phyloP scores from a whole-genome alignment of 2,797 vertebrate species.

The Hippopotamyrus pictus region DNA sequence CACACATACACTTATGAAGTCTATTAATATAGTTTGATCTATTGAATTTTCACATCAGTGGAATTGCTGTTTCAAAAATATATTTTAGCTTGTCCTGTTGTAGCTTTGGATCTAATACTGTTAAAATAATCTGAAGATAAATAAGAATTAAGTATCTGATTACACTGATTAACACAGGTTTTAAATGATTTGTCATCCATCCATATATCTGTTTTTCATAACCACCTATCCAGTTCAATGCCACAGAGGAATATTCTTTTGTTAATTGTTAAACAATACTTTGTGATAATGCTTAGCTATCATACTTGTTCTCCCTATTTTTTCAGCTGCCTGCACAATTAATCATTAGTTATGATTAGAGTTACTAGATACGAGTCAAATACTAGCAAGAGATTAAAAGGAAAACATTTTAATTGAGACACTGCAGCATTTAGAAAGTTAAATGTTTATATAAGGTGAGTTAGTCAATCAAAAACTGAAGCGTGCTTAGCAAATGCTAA shows the following conservation, averaged over 20 bases:
- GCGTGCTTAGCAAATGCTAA: background rate
- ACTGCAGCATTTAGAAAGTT: background rate
- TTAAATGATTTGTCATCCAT: background rate
- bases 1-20: conserved; percentile 17
- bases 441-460: background rate
- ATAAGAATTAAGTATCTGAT: background rate
- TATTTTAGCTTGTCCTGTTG: conserved; percentile 13
- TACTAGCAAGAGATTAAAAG: background rate
- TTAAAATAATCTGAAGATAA: background rate
- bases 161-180: background rate
- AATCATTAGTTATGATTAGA: background rate
- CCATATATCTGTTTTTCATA: background rate
- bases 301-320: background rate
- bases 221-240: background rate
- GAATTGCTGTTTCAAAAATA: conserved; percentile 26
- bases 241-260: background rate
- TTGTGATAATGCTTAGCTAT: background rate
- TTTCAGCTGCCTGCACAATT: background rate
- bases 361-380: background rate
- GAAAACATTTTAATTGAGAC: background rate
- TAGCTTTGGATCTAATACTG: background rate
- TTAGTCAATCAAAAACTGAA: background rate
- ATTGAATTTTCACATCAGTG: conserved; percentile 18
- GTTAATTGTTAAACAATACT: background rate
- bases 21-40: conserved; percentile 25